Base-by-base conservation (phyloP, 2,797 vertebrate species). In the Rousettus madagascariensis region DNA sequence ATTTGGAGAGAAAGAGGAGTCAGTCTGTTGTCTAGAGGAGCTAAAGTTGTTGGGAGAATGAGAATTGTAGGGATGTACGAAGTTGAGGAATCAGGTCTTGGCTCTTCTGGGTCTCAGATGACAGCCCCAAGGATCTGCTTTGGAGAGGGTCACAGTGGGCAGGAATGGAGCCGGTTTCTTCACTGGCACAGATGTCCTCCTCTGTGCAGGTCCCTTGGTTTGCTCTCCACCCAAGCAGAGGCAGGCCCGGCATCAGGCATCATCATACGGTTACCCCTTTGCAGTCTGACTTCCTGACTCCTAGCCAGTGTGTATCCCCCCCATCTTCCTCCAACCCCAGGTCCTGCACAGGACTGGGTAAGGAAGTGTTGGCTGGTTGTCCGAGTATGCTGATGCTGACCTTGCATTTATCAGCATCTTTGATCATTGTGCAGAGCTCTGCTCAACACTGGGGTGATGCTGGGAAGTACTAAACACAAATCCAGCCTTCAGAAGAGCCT, bases 81-180 rank as follows among this genome's bases (percentile, higher is more conserved):
- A 61, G 33, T 19, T 0, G 0, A 49, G n/a, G 59, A 74, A 28
- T 51, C 22, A 9, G 57, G 46, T 30, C 8, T 68, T n/a, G 7
- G 38, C 46, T 74, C 6, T 36, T 26, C 38, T 36, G 57, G 20
- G 11, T 12, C 74, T 24, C 28, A 17, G 5, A 36, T 0, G 33
- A 36, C 46, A 6, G 28, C 41, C 71, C 17, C 46, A 10, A 11
- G 16, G 61, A 72, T 53, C 38, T 63, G 43, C 51, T 61, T 53
- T 2, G 4, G 41, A 28, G 53, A 15, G 46, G 38, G 17, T 43
- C 57, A 13, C 0, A 0, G 41, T 3, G 33, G 66, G 26, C 3
- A 24, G 53, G 36, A 43, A 22, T 0, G 2, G 78, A 38, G 22
- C 20, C 38, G 30, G 6, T 51, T 75, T 55, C 16, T 19, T 59